Evolutionary conservation across 2,113 vertebrate genomes (phyloP), one percentile per base, ranked within the genome.

Genomic region (Ia io): DNA sequence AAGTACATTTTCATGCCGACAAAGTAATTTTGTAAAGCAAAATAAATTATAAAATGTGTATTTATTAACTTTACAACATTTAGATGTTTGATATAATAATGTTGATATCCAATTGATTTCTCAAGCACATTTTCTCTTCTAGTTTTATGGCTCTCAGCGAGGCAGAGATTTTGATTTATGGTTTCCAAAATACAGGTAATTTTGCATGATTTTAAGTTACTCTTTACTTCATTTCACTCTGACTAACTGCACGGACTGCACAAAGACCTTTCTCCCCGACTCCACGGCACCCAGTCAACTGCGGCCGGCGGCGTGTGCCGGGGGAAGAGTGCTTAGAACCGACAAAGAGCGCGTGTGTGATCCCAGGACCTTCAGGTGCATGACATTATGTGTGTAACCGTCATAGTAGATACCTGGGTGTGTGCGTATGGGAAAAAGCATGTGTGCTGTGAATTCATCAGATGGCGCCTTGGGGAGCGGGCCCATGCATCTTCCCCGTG

Each of bases 11-110:
- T 23, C 30, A 22, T 77, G 69, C 30, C 47, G 53, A 77, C n/a
- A 94, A 56, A 77, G 65, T 77, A 79, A 92, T 74, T 91, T 65
- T 56, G 35, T 56, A 73, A 78, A 76, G 56, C 35, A 94, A 91
- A 95, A 91, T 61, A 67, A 32, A 71, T 80, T 3, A 17, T 9
- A 77, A 84, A 37, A 56, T 77, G 8, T 74, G 0, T 14, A 80
- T 16, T 65, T 70, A 77, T 37, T 91, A 96, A 91, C 23, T 40
- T 53, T 9, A 83, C 6, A 65, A n/a, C 76, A 53, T 69, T 65
- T 61, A 32, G 59, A n/a, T 77, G 84, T 90, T 42, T 92, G 74
- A 87, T n/a, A 67, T 11, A 73, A 61, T 35, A n/a, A 53, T 73
- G 92, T 90, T 47, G 67, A 37, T 59, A 73, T 9, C 53, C 20